Conservation (phyloP, 2,113 vertebrate species). For the Pseudopipra pipra region DNA sequence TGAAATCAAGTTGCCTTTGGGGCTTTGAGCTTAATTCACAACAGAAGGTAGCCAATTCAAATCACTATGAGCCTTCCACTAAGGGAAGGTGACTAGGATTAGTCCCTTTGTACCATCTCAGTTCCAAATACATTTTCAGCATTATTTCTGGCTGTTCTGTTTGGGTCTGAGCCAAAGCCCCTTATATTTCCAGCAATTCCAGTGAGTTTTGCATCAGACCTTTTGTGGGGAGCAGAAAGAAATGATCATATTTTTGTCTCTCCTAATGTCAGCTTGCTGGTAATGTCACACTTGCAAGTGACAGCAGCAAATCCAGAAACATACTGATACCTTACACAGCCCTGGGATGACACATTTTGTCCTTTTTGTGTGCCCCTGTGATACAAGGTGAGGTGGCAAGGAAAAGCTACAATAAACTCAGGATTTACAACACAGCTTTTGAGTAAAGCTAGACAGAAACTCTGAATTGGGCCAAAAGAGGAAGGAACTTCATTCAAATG, state of each 20-base stretch:
- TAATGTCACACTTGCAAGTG: background rate
- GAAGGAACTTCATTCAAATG: conserved; percentile 51
- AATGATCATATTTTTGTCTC: background rate
- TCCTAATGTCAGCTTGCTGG: background rate
- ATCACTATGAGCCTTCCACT: background rate
- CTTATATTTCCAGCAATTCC: background rate
- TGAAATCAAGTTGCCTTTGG: background rate
- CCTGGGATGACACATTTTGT: background rate
- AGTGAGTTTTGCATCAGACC: background rate
- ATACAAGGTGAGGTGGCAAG: background rate
- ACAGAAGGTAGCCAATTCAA: conserved; percentile 35
- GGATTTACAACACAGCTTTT: background rate
- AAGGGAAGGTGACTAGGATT: conserved; percentile 10
- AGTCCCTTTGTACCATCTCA: conserved; percentile 13
- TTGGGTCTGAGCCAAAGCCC: background rate
- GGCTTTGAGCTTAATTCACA: conserved; percentile 45
- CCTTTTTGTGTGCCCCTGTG: background rate
- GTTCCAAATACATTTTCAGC: conserved; percentile 4
- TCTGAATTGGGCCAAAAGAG: background rate
- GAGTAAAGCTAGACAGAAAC: conserved; percentile 5
- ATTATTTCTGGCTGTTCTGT: background rate
- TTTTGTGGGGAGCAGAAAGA: background rate
- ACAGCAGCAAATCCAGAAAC: background rate
- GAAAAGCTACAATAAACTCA: background rate
- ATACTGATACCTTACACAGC: background rate